Evolutionary conservation across 1,140 invertebrate genomes (phyloP).

Genomic region (Eumeta japonica): DNA sequence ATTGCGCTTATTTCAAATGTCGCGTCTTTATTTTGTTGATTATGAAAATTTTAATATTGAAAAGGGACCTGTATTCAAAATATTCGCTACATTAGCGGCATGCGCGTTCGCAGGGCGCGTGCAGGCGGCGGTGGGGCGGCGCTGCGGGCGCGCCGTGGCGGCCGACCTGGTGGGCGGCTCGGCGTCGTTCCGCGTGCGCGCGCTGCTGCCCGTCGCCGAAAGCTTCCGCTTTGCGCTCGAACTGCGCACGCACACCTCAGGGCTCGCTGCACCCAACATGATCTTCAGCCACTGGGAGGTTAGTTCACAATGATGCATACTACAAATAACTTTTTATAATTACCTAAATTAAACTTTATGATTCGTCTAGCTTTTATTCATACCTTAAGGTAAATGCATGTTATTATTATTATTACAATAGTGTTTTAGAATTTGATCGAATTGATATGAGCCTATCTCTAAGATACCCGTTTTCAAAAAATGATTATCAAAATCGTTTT

Average conservation of each 20-base stretch:
- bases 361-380: no score
- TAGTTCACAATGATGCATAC: slow-evolving; percentile 34
- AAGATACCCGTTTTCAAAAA: no score
- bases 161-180: slow-evolving; percentile 88
- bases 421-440: no score
- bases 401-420: no score
- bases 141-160: slow-evolving; percentile 84
- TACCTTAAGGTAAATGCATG: no score
- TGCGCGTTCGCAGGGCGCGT: no score
- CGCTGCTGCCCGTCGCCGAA: slow-evolving; percentile 91
- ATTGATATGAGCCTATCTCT: no score
- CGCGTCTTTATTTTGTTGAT: slow-evolving; percentile 7
- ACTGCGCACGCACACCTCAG: slow-evolving; percentile 91
- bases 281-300: slow-evolving; percentile 98
- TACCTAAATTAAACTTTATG: no score
- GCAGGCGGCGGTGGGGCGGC: slow-evolving; percentile 85
- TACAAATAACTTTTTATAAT: no score
- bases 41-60: background rate
- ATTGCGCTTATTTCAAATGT: background rate
- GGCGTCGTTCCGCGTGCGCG: slow-evolving; percentile 84
- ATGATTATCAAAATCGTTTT: no score
- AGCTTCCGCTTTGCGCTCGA: slow-evolving; percentile 94
- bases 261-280: slow-evolving; percentile 91
- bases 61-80: background rate
- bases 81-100: no score